These are phyloP conservation scores for Scaptomyza graminum DNA, from an alignment of 1,140 invertebrate species.

Conservation along the genomic window DNA sequence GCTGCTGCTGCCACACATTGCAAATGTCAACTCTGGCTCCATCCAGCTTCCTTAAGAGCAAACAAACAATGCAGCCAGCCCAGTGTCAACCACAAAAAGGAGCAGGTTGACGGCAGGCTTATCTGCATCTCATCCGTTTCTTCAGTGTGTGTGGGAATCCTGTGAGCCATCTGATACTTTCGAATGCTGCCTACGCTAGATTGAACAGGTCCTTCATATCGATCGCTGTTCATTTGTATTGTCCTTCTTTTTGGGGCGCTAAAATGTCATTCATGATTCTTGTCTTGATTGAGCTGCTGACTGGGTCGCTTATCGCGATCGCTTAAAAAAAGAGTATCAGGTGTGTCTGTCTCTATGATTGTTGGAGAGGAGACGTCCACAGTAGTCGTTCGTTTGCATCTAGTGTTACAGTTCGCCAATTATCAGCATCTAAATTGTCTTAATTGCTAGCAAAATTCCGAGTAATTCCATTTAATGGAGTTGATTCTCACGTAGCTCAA, in stretches of 20 bases:
- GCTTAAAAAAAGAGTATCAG: conserved; percentile 11
- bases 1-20: conserved; percentile 21
- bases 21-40: conserved; percentile 48
- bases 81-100: conserved; percentile 51
- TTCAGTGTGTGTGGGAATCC: conserved; percentile 45
- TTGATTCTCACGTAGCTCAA: conserved; percentile 48
- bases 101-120: conserved; percentile 48
- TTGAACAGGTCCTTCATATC: conserved; percentile 44
- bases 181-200: conserved; percentile 16
- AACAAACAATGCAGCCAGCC: conserved; percentile 41
- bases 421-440: conserved; percentile 47
- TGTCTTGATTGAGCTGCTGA: conserved; percentile 62
- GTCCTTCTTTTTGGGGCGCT: conserved; percentile 30
- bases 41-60: conserved; percentile 11
- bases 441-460: conserved; percentile 47
- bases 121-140: conserved; percentile 44
- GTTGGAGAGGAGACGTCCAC: background rate
- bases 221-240: conserved; percentile 29
- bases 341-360: background rate
- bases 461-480: conserved; percentile 30
- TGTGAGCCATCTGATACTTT: conserved; percentile 61
- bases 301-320: conserved; percentile 40
- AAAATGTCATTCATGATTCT: conserved; percentile 59
- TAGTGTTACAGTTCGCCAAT: conserved; percentile 54
- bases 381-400: conserved; percentile 24